A percentile compares a stretch with the other conserved stretches of the same genome.
Evolutionary conservation across 1,140 invertebrate genomes (phyloP).

Genomic region (Zelostemma sp.): DNA sequence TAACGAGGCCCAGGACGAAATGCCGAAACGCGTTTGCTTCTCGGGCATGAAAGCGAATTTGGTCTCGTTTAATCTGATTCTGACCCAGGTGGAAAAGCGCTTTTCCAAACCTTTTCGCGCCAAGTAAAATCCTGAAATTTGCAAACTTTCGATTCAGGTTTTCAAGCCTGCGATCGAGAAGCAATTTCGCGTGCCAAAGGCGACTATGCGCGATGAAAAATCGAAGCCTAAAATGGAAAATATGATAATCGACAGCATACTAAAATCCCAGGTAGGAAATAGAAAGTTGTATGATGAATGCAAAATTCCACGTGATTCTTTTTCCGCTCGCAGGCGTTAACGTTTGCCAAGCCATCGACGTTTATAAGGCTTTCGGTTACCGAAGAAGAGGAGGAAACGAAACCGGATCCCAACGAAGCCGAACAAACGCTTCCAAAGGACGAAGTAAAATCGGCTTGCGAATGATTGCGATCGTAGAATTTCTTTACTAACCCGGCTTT

Average conservation of each 20-base stretch:
- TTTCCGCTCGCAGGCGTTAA: too few relatives aligned
- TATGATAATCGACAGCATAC: conserved; percentile 22
- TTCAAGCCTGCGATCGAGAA: conserved; percentile 69
- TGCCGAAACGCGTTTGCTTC: conserved; percentile 75
- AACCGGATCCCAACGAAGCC: too few relatives aligned
- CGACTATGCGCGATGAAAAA: conserved; percentile 19
- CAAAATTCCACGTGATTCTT: too few relatives aligned
- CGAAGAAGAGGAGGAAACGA: too few relatives aligned
- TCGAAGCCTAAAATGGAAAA: conserved; percentile 23
- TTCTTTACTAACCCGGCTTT: background rate
- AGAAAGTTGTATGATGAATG: too few relatives aligned
- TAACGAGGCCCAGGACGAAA: conserved; percentile 70
- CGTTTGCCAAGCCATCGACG: too few relatives aligned
- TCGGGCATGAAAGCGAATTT: conserved; percentile 74
- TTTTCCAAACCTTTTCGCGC: too few relatives aligned
- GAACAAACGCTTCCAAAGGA: too few relatives aligned
- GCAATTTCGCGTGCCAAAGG: conserved; percentile 62
- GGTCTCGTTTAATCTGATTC: conserved; percentile 67
- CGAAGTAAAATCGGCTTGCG: too few relatives aligned
- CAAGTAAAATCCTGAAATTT: background rate
- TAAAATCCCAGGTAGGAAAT: conserved; percentile 35
- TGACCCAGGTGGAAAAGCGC: conserved; percentile 65
- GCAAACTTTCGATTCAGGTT: conserved; percentile 57
- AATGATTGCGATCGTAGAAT: too few relatives aligned
- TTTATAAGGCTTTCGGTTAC: too few relatives aligned